A percentile compares a stretch with the other conserved stretches of the same genome.
Conservation (phyloP, 2,797 vertebrate species). For the Kryptopterus vitreolus region DNA sequence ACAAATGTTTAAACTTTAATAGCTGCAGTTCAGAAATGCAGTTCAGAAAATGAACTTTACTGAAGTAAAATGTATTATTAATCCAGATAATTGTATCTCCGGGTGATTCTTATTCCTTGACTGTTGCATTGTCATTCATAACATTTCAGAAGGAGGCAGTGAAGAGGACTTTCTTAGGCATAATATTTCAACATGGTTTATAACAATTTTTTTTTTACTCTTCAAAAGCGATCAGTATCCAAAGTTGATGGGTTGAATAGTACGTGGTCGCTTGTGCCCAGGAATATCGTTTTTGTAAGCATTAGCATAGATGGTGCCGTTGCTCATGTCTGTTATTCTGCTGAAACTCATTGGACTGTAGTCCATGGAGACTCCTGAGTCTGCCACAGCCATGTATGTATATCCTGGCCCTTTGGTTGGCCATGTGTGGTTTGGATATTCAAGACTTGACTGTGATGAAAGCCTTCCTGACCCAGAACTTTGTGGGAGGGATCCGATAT, state of each 20-base stretch:
- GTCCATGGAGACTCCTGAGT: slow-evolving; percentile 84
- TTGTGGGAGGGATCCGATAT: slow-evolving; percentile 66
- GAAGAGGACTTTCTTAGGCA: not conserved
- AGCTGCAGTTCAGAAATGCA: slow-evolving; percentile 35
- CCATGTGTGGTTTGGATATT: slow-evolving; percentile 70
- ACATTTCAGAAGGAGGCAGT: not conserved
- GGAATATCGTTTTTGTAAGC: slow-evolving; percentile 77
- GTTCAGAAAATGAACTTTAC: slow-evolving; percentile 2
- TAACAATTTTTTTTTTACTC: not conserved
- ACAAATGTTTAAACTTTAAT: slow-evolving; percentile 6
- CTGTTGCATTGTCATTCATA: not conserved
- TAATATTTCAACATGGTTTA: not conserved
- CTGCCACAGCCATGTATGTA: slow-evolving; percentile 81
- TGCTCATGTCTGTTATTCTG: slow-evolving; percentile 63
- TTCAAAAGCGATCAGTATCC: slow-evolving; percentile 50
- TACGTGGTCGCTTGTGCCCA: slow-evolving; percentile 51
- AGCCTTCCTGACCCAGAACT: slow-evolving; percentile 65
- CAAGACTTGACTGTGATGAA: slow-evolving; percentile 76
- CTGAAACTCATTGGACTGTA: slow-evolving; percentile 76
- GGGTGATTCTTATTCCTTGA: not conserved
- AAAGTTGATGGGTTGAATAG: slow-evolving; percentile 61
- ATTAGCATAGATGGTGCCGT: slow-evolving; percentile 68
- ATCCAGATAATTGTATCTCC: not conserved
- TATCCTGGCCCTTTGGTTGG: slow-evolving; percentile 71
- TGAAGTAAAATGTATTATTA: slow-evolving; percentile 36